A percentile compares a stretch with the other conserved stretches of the same genome.
Conservation (phyloP, 2,888 invertebrate genomes). For the Cataglyphis altisquamis region DNA sequence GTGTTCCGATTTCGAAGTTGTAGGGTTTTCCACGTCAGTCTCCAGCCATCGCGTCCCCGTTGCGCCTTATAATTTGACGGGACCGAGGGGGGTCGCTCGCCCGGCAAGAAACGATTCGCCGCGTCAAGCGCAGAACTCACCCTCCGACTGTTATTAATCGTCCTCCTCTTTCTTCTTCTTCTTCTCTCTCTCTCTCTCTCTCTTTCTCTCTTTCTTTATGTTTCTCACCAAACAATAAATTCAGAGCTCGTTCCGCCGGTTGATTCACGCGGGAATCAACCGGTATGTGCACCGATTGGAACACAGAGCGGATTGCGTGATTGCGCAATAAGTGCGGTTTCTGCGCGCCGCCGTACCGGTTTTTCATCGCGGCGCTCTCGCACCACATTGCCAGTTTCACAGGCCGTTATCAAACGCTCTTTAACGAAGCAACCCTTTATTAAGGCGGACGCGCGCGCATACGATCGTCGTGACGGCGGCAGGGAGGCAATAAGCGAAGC, state of each 20-base stretch:
- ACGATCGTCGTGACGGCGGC: slow-evolving; percentile 12
- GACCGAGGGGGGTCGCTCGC: slow-evolving; percentile 58
- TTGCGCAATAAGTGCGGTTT: slow-evolving; percentile 52
- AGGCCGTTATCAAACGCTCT: slow-evolving; percentile 48
- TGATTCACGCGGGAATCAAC: slow-evolving; percentile 21
- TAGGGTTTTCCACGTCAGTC: slow-evolving; percentile 70
- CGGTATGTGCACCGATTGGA: slow-evolving; percentile 7
- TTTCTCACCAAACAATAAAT: slow-evolving; percentile 61
- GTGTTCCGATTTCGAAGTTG: slow-evolving; percentile 73
- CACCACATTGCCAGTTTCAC: neutral
- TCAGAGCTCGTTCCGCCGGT: slow-evolving; percentile 39
- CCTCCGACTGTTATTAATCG: slow-evolving; percentile 73
- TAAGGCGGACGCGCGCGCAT: slow-evolving; percentile 17
- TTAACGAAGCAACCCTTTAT: slow-evolving; percentile 62
- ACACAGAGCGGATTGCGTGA: slow-evolving; percentile 4
- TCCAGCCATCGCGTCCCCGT: slow-evolving; percentile 45
- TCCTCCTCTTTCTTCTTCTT: slow-evolving; percentile 5
- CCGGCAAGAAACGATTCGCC: slow-evolving; percentile 73
- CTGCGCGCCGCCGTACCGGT: slow-evolving; percentile 10
- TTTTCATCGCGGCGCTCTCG: slow-evolving; percentile 22
- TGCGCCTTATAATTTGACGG: slow-evolving; percentile 73
- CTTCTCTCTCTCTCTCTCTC: neutral
- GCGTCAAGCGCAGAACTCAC: slow-evolving; percentile 74
- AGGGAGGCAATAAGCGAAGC: slow-evolving; percentile 23
- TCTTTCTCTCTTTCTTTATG: slow-evolving; percentile 6